Base-by-base conservation (phyloP, 2,113 vertebrate genomes). In the Charina bottae region DNA sequence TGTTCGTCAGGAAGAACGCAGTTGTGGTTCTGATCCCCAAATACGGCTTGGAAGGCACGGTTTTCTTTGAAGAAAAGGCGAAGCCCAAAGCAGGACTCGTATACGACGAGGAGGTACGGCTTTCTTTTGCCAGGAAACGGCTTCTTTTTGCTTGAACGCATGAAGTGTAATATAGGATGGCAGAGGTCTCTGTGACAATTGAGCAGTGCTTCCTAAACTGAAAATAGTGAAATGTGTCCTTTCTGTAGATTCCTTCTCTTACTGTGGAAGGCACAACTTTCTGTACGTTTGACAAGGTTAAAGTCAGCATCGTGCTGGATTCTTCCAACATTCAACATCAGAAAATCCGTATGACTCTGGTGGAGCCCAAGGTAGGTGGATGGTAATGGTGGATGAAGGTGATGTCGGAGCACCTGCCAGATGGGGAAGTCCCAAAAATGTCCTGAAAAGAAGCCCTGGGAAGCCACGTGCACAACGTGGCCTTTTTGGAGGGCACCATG, bases 1-100 rank as follows among this genome's bases (percentile, higher is more conserved):
- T 99, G 6, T 99, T 99, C 96, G 98, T 99, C 94, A 98, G 98
- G 94, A 99, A 99, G 97, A 99, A 99, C 92, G 99, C 99, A 0
- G 97, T 99, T 95, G 99, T 99, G 37, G 98, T 99, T 72, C 98
- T 99, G 91, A 99, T 99, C 94, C 98, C 99, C 2, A 99, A 98
- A 96, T 99, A 98, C 89, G 99, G 99, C 0, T 96, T 99, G 96
- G 99, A 99, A 97, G 99, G 99, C 90, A 99, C 98, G 0, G 99
- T 99, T 21, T 99, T 99, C 96, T 99, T 99, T 95, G 98, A 99
- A 94, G 96, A 97, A 94, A 99, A 98, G 95, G 98, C 97, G 95
- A 99, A 98, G 96, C 95, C 96, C 19, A 96, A 95, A 17, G 98
- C 98, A 90, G 96, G 72, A 13, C 97, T 99, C 83, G 90, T 94